Base-by-base conservation (phyloP, 2,797 vertebrate species). In the Mormyrus proboscirostris region DNA sequence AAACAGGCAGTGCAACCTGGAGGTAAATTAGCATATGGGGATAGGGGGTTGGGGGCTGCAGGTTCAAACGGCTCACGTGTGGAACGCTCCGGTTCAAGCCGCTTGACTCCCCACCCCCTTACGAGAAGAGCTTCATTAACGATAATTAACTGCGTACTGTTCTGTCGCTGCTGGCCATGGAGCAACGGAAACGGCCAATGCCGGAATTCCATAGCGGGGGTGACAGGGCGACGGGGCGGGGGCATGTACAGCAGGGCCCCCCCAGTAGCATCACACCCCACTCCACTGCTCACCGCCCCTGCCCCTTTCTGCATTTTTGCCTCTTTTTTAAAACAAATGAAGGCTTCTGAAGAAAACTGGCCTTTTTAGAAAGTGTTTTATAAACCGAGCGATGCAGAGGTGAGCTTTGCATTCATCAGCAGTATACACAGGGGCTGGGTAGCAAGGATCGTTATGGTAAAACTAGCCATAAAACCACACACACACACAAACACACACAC, bases 61-160 rank as follows among this genome's bases (percentile, higher is more conserved):
- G 95, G 95, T 96, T 95, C 95, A 95, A 95, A 95, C 94, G 95
- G 95, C 95, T 96, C 92, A 94, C 93, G 93, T 92, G 92, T 94
- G 94, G 94, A 95, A 95, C 92, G 94, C 94, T 95, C 92, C 92
- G 94, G 95, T 96, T 96, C 95, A 96, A 95, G 94, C 92, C 92
- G 93, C 94, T 95, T 95, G 94, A 95, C 95, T 94, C 94, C 91
- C 92, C 93, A 2, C 47, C 62, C 22, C 93, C 91, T 92, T 93
- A 95, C 93, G 93, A 95, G 94, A 93, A 93, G 93, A 93, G 94
- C 95, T 95, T 96, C 95, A 96, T 94, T 95, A 95, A 93, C 93
- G 89, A 88, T 95, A 95, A 95, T 96, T 95, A 94, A 95, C 94
- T 95, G 92, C 92, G 90, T 89, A 91, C 92, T 90, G 92, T 94